Percentiles rank a stretch among this genome's conserved stretches.
These are phyloP conservation scores for Ericerus pela DNA, from an alignment of 1,140 invertebrate genomes.

Conservation along the genomic window DNA sequence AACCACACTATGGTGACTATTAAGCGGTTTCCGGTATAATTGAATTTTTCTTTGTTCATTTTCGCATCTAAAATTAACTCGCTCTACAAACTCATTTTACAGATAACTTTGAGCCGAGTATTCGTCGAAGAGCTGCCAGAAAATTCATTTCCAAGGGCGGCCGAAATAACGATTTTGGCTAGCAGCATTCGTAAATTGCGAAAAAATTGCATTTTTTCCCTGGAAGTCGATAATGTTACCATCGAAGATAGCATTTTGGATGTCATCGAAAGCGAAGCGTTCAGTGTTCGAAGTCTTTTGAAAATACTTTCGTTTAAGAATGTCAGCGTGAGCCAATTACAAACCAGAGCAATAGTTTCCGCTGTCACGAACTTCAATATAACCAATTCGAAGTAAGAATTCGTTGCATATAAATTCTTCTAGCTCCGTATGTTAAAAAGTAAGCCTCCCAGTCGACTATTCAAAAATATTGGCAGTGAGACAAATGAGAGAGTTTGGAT, in stretches of 20 bases:
- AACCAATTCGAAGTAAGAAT: slow-evolving; percentile 43
- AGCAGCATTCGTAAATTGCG: slow-evolving; percentile 39
- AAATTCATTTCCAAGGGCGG: slow-evolving; percentile 43
- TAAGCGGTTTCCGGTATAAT: too few species aligned
- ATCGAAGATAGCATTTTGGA: slow-evolving; percentile 44
- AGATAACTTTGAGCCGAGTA: slow-evolving; percentile 50
- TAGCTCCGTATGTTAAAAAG: too few species aligned
- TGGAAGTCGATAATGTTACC: slow-evolving; percentile 41
- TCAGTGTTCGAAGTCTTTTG: slow-evolving; percentile 45
- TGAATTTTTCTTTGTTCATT: too few species aligned
- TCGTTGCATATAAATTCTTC: too few species aligned
- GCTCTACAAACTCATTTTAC: slow-evolving; percentile 25
- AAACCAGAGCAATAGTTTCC: slow-evolving; percentile 42
- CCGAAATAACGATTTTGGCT: slow-evolving; percentile 41
- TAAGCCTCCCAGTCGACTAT: too few species aligned
- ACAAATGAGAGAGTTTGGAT: too few species aligned
- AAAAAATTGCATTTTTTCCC: slow-evolving; percentile 45
- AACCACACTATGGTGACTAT: too few species aligned
- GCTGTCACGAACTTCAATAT: slow-evolving; percentile 47
- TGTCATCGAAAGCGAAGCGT: slow-evolving; percentile 43
- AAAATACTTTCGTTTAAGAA: slow-evolving; percentile 42
- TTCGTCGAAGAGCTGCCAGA: slow-evolving; percentile 39
- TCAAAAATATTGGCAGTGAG: too few species aligned
- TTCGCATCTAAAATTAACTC: too few species aligned
- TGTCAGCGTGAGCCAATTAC: slow-evolving; percentile 39